A percentile compares a stretch with the other conserved stretches of the same genome.
Conservation (phyloP, 1,140 invertebrate species). For the Drosophila truncata region DNA sequence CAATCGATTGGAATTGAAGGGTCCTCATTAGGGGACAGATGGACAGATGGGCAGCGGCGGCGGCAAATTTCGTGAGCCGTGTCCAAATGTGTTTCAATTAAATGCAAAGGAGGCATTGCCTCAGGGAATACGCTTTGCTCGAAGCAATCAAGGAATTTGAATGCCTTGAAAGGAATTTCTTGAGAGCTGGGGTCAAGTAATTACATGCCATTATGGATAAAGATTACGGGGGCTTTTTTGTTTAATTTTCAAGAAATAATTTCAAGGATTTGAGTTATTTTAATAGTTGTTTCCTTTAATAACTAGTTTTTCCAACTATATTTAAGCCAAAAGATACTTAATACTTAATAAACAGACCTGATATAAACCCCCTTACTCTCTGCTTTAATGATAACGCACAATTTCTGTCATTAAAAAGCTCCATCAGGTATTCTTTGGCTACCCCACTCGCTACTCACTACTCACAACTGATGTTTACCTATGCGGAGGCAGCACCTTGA, state of each 20-base stretch:
- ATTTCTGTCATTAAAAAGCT: conserved; percentile 58
- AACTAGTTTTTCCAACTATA: background rate
- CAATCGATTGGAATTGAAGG: conserved; percentile 56
- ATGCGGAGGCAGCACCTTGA: background rate
- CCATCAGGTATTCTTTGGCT: background rate
- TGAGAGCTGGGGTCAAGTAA: conserved; percentile 3
- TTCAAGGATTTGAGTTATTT: background rate
- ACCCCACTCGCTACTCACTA: background rate
- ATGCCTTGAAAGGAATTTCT: conserved; percentile 10
- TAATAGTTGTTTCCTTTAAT: background rate
- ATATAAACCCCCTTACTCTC: background rate
- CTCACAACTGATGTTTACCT: background rate
- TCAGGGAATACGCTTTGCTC: conserved; percentile 2
- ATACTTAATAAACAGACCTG: background rate
- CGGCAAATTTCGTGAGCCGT: background rate
- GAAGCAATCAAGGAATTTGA: conserved; percentile 20
- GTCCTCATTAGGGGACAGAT: conserved; percentile 45
- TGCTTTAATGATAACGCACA: conserved; percentile 14
- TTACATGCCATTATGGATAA: background rate
- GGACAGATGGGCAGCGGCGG: background rate
- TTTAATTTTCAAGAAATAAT: background rate
- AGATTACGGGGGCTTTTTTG: background rate
- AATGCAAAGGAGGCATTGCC: conserved; percentile 15
- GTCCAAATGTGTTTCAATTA: conserved; percentile 58
- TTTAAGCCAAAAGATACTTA: background rate